A percentile compares a stretch with the other conserved stretches of the same genome.
Conservation (phyloP, 2,888 invertebrate genomes). For the Diloba caeruleocephala region DNA sequence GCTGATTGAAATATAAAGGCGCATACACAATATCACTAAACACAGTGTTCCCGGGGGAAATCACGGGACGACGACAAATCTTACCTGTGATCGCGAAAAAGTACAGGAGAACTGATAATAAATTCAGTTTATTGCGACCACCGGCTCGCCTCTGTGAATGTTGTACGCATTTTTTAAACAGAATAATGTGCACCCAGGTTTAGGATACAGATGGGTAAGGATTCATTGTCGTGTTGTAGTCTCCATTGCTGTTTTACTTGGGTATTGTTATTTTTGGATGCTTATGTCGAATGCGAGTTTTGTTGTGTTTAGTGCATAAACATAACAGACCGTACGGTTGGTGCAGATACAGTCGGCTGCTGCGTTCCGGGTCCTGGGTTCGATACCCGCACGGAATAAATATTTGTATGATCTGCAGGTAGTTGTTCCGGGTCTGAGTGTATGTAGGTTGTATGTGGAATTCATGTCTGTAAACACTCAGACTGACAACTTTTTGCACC, state of each 20-base stretch:
- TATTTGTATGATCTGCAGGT: too few relatives aligned
- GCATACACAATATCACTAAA: constrained; percentile 71
- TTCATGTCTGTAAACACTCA: too few relatives aligned
- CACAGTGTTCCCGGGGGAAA: constrained; percentile 74
- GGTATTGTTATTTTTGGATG: constrained; percentile 39
- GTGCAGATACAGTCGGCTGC: too few relatives aligned
- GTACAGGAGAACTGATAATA: constrained; percentile 69
- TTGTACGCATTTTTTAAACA: constrained; percentile 45
- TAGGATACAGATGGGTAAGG: constrained; percentile 52
- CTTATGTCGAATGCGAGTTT: constrained; percentile 22
- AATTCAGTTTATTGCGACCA: constrained; percentile 76
- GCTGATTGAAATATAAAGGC: constrained; percentile 71
- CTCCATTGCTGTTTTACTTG: constrained; percentile 34
- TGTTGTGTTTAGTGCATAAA: too few relatives aligned
- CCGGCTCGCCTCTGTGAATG: constrained; percentile 47
- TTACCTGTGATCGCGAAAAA: constrained; percentile 69
- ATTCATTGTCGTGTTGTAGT: constrained; percentile 53
- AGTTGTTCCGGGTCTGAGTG: too few relatives aligned
- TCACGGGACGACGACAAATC: constrained; percentile 76
- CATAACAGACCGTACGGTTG: too few relatives aligned
- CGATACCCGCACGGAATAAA: too few relatives aligned
- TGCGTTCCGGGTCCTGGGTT: too few relatives aligned
- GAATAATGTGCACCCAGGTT: constrained; percentile 54
- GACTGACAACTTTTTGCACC: too few relatives aligned
- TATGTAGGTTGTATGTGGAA: too few relatives aligned